Evolutionary conservation across 2,113 vertebrate species (phyloP).

Genomic region (Anhinga rufa): DNA sequence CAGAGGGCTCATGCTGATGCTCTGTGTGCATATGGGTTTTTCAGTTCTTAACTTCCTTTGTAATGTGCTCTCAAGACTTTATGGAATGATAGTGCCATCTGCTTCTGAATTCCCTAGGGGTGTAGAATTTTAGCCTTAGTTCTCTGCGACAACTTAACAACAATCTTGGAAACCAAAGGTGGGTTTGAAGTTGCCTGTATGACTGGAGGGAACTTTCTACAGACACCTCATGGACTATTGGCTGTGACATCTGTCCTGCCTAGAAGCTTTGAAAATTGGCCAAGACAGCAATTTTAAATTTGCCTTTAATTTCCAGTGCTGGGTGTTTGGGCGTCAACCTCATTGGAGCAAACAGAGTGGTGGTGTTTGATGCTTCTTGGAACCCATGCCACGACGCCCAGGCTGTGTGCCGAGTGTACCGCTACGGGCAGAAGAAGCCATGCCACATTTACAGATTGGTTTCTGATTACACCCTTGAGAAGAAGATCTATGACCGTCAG

Average conservation of each 20-base stretch:
- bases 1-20: neutral
- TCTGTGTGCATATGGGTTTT: neutral
- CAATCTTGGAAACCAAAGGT: neutral
- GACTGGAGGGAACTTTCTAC: neutral
- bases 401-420: conserved; percentile 95
- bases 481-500: conserved; percentile 98
- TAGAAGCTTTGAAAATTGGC: neutral
- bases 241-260: neutral
- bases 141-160: neutral
- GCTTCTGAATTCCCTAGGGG: neutral
- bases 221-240: neutral
- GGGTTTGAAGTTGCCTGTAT: neutral
- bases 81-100: neutral
- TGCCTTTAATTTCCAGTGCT: conserved; percentile 77
- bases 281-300: neutral
- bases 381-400: conserved; percentile 98
- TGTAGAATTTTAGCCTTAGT: neutral
- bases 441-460: conserved; percentile 97
- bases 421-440: conserved; percentile 94
- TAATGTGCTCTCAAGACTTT: neutral
- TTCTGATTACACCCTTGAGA: conserved; percentile 96
- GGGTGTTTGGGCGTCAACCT: conserved; percentile 97
- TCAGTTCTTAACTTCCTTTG: neutral
- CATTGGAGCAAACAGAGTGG: conserved; percentile 95
- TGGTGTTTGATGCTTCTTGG: conserved; percentile 98